These are phyloP conservation scores for Dryomyza anilis DNA, from an alignment of 2,888 invertebrate species.

Conservation along the genomic window DNA sequence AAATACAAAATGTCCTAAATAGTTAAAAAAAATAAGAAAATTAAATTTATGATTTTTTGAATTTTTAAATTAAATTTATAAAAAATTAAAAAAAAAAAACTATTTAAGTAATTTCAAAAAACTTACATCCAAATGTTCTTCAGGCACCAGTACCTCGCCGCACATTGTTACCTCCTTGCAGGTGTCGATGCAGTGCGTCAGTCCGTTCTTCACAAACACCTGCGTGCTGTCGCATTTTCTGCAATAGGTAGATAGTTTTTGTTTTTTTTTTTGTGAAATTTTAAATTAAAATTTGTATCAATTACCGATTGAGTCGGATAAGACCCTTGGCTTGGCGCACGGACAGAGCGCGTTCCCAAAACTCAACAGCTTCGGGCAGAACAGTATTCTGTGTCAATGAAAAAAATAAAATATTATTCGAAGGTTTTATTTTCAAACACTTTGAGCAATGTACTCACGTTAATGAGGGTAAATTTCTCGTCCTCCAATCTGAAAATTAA, in stretches of 20 bases:
- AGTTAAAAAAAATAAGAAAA: too few relatives aligned
- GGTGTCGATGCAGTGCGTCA: conserved; percentile 85
- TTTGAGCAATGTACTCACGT: conserved; percentile 75
- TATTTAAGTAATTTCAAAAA: too few relatives aligned
- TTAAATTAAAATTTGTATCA: neutral
- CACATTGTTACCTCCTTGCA: conserved; percentile 89
- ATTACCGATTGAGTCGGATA: conserved; percentile 85
- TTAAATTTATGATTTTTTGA: too few relatives aligned
- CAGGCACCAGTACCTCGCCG: conserved; percentile 93
- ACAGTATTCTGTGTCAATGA: conserved; percentile 74
- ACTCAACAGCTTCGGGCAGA: conserved; percentile 87
- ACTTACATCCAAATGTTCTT: conserved; percentile 89
- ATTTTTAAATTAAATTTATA: too few relatives aligned
- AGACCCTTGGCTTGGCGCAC: conserved; percentile 85
- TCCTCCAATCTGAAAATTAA: conserved; percentile 72
- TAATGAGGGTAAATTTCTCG: conserved; percentile 84
- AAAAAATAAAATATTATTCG: neutral
- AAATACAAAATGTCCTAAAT: too few relatives aligned
- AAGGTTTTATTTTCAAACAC: neutral
- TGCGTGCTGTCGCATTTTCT: conserved; percentile 89
- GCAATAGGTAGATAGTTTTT: conserved; percentile 45
- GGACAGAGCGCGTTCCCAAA: conserved; percentile 91
- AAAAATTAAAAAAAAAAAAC: too few relatives aligned
- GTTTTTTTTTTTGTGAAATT: too few relatives aligned
- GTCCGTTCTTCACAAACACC: conserved; percentile 81